These are phyloP conservation scores for Ifrita kowaldi DNA, from an alignment of 2,113 vertebrate genomes.

Conservation along the genomic window DNA sequence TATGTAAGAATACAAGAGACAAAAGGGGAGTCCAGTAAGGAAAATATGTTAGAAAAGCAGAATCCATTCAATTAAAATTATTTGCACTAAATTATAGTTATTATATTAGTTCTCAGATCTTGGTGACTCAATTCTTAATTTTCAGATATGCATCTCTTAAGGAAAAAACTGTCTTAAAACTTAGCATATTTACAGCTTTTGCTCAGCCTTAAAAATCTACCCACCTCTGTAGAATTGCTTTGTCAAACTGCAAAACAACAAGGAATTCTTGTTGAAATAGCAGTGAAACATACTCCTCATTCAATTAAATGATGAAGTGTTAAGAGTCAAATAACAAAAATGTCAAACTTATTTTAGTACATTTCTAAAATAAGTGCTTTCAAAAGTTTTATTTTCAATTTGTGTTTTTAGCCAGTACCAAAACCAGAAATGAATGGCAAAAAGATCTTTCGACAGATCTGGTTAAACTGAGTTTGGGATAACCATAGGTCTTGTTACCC, in stretches of 20 bases:
- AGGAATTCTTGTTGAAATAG: not conserved
- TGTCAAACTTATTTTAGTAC: not conserved
- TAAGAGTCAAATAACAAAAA: not conserved
- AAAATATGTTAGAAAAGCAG: constrained; percentile 61
- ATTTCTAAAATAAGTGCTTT: constrained; percentile 1
- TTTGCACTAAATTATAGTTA: not conserved
- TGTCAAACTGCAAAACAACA: not conserved
- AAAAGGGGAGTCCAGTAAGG: not conserved
- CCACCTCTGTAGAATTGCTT: not conserved
- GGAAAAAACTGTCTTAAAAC: not conserved
- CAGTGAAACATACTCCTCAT: not conserved
- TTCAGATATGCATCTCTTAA: constrained; percentile 29
- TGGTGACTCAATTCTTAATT: not conserved
- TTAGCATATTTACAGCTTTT: not conserved
- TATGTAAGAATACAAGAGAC: not conserved
- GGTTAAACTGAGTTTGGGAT: not conserved
- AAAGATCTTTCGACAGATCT: not conserved
- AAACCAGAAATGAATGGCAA: not conserved
- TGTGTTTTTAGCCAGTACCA: not conserved
- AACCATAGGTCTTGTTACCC: not conserved
- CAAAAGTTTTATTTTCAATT: not conserved
- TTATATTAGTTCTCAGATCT: not conserved
- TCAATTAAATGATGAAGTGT: not conserved
- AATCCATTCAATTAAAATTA: not conserved
- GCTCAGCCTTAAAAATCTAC: not conserved